Conservation (phyloP, 2,113 vertebrate species). For the Eonycteris spelaea region DNA sequence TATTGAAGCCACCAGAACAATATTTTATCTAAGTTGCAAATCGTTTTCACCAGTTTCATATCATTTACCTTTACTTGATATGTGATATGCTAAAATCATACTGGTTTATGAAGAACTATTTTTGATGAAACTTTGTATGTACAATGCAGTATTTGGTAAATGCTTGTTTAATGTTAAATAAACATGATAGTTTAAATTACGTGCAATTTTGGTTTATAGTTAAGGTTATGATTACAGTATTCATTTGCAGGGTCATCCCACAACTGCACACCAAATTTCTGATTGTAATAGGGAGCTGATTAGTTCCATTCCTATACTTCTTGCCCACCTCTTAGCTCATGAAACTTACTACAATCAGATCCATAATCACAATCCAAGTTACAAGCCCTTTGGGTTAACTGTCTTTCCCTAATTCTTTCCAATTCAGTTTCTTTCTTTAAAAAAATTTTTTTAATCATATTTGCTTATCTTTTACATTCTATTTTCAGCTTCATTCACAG, state of each 20-base stretch:
- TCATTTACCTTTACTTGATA: neutral
- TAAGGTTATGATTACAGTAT: neutral
- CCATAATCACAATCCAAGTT: neutral
- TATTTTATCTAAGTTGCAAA: neutral
- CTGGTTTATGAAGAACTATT: neutral
- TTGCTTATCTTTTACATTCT: neutral
- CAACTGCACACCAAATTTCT: neutral
- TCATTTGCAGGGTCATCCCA: neutral
- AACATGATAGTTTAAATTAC: slow-evolving; percentile 35
- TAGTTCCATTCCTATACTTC: neutral
- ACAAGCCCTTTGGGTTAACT: neutral
- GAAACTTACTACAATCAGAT: neutral
- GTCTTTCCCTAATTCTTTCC: neutral
- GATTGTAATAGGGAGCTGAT: neutral
- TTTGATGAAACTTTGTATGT: neutral
- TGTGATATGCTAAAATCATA: neutral
- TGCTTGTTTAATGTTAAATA: slow-evolving; percentile 28
- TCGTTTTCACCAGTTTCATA: neutral
- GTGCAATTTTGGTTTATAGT: neutral
- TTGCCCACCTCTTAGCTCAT: neutral
- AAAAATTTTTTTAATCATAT: neutral
- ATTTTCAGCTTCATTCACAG: neutral
- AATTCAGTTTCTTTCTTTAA: neutral
- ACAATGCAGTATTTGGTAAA: neutral
- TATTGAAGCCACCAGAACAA: neutral